Evolutionary conservation across 2,113 vertebrate species (phyloP), one percentile per base, ranked within the genome.

Genomic region (Aviceda subcristata): DNA sequence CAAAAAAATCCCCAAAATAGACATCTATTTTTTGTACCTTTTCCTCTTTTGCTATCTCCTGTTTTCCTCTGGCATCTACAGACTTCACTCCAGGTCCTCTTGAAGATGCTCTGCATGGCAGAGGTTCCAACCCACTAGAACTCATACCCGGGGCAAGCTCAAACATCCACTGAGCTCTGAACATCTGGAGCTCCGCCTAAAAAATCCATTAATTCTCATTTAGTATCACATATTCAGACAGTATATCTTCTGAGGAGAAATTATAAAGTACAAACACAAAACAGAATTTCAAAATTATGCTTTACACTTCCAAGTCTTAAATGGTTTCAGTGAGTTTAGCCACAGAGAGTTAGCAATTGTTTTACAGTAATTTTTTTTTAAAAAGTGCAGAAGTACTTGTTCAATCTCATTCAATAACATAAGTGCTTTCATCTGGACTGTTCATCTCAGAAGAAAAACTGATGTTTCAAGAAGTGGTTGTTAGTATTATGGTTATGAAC

Each of bases 101-200:
- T 82, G 95, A 83, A 30, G 97, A 91, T 51, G 96, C 68, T 96
- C 95, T 98, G 94, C 97, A 95, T 39, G 97, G 90, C 67, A 96
- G 93, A 92, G 96, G 80, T 73, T 98, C 98, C 66, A 92, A 57
- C 51, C 92, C 98, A 89, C 97, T 96, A 50, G 97, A 98, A 94
- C 98, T 98, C 41, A 98, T 95, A 93, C 98, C 98, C 38, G 99
- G 98, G 90, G 98, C 98, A 96, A 99, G 99, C 96, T 99, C 99
- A 96, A 99, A 99, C 99, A 99, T 99, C 99, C 99, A 99, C 95
- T 99, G 98, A 95, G 99, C 99, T 98, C 99, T 98, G 97, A 99
- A 99, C 94, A 98, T 99, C 97, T 98, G 99, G 43, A 99, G 99
- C 97, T 99, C 99, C 93, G 98, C 96, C 99, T 99, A 92, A 29